These are phyloP conservation scores for Agonopterix subpropinquella DNA, from an alignment of 2,888 invertebrate genomes.

Conservation along the genomic window DNA sequence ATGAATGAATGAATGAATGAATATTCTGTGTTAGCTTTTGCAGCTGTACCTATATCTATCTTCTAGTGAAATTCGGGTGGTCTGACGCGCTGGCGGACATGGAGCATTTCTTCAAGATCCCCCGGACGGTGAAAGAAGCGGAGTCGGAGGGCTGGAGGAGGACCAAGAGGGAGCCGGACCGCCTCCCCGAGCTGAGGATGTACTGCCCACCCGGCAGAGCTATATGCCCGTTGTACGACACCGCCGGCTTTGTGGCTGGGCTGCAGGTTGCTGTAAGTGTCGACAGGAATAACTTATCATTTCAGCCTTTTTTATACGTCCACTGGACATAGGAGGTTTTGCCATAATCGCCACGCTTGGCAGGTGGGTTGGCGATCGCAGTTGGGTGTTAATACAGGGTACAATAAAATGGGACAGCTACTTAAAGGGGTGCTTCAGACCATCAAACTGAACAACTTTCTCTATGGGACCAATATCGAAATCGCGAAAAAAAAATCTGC, in stretches of 20 bases:
- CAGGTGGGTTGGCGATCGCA: too few species aligned
- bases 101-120: conserved; percentile 65
- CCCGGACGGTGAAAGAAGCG: conserved; percentile 52
- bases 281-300: too few species aligned
- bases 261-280: conserved; percentile 62
- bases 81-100: conserved; percentile 55
- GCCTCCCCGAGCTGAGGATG: conserved; percentile 53
- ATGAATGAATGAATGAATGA: too few species aligned
- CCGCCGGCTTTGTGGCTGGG: conserved; percentile 59
- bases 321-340: too few species aligned
- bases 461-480: too few species aligned
- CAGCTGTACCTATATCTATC: conserved; percentile 3
- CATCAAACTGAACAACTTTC: too few species aligned
- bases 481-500: too few species aligned
- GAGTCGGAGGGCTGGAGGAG: conserved; percentile 27
- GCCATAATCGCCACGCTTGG: too few species aligned
- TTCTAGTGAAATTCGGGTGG: conserved; percentile 63
- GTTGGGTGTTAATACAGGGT: too few species aligned
- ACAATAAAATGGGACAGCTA: too few species aligned
- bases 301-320: too few species aligned
- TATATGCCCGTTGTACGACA: conserved; percentile 55
- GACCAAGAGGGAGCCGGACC: conserved; percentile 32
- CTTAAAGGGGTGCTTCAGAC: too few species aligned
- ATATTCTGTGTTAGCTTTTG: conserved; percentile 2
- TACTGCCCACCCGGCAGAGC: conserved; percentile 52